Base-by-base conservation (phyloP, 2,888 invertebrate species). In the Habroteleia sp. region DNA sequence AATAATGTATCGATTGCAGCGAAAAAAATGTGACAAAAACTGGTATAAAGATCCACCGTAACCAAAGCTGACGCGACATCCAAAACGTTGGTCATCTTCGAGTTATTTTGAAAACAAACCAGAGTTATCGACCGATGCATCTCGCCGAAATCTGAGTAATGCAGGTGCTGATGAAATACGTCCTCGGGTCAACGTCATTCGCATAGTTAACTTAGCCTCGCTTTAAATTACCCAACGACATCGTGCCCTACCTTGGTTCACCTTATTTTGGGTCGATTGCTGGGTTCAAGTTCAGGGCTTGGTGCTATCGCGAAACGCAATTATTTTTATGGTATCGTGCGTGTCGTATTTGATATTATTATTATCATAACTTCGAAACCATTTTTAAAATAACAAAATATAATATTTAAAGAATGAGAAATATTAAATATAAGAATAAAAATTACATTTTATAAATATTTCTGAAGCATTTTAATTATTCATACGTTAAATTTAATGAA, bases 231-330 rank as follows among this genome's bases (percentile, higher is more conserved):
- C 42, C 66, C 42, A 44, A 42, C 56, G 56, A 58, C 58, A 63
- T 46, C 46, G 56, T 58, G 71, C 65, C 63, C 56, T 60, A 48
- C 52, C 71, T 60, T 56, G 46, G 60, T 37, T 65, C 58, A 31
- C 42, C 39, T 71, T 62, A 46, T 62, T 71, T 71, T 41, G 39
- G 54, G 39, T 62, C 44, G 37, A 52, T 54, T 31, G 41, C 46
- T 65, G 68, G 75, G 79, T 81, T 82, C 81, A 82, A 82, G 82
- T 82, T 82, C 81, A 82, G 46, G 78, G 79, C 23, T 63, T 6
- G 11, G 11, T 33, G 13, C 50, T 65, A 69, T 46, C 52, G 54
- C 48, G 11, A 17, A 23, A 2, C 14, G 39, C 13, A 13, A 25
- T 2, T 42, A 7, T 13, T 25, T 13, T 25, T 10, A 10, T 4